Base-by-base conservation (phyloP, 1,140 invertebrate genomes). In the Drosophila setifemur region DNA sequence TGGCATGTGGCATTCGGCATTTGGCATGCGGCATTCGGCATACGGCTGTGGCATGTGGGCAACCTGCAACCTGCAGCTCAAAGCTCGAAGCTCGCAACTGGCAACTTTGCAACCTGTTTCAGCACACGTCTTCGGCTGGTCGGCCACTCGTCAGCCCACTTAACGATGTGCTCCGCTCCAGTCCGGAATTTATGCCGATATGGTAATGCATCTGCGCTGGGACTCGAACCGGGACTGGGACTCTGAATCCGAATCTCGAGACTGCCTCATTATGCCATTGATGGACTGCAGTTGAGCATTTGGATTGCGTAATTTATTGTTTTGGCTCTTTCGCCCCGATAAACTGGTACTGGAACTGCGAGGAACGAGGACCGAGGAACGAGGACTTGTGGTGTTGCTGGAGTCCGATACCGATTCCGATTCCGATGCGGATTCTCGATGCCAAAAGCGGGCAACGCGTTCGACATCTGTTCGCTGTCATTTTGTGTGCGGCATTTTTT, bases 221-320 rank as follows among this genome's bases (percentile, higher is more conserved):
- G 64, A 52, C 72, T 57, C 37, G 39, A 16, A 37, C 12, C 14
- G 11, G 31, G 31, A 35, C 35, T 53, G 50, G 35, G 49, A 60
- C 53, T 61, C 39, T 26, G 57, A 44, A 28, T 57, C 53, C 54
- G 53, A 50, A 61, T 58, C 53, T 58, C 37, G 52, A 55, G 68
- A 66, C 75, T 70, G 75, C 79, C 85, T 88, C 85, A 85, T 88
- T 88, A 88, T 88, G 85, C 81, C 85, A 85, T 88, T 88, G 85
- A 88, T 88, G 85, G 85, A 88, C 85, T 88, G 69, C 83, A 88
- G 85, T 89, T 81, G 85, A 85, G 87, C 86, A 77, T 86, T 88
- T 74, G 86, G 86, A 88, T 88, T 88, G 86, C 86, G 86, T 88
- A 88, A 88, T 88, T 88, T 88, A 88, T 88, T 88, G 86, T 86